Evolutionary conservation across 2,797 vertebrate species (phyloP).

Genomic region (Basileuterus tristriatus): DNA sequence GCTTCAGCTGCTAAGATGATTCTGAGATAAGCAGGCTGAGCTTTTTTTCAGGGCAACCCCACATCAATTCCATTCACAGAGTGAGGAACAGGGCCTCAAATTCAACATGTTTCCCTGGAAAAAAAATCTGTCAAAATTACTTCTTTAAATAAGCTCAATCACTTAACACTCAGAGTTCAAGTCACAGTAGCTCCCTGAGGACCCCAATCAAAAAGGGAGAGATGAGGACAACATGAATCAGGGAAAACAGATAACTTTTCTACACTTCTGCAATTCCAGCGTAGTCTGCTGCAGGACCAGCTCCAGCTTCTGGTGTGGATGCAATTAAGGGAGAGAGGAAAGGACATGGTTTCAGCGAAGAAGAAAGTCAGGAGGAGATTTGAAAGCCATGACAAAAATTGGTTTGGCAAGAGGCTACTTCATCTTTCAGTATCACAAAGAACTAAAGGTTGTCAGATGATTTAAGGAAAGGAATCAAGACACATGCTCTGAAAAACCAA

Average conservation of each 20-base stretch:
- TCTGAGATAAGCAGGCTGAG: neutral
- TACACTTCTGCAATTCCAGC: neutral
- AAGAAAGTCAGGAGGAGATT: neutral
- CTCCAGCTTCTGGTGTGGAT: neutral
- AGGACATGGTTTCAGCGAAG: neutral
- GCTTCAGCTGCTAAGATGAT: neutral
- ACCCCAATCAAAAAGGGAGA: neutral
- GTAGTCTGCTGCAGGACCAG: neutral
- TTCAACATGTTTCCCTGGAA: neutral
- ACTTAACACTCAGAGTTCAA: neutral
- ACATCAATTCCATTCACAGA: neutral
- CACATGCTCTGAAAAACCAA: neutral
- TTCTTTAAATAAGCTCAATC: neutral
- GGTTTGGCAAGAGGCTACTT: slow-evolving; percentile 1
- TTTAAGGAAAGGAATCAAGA: neutral
- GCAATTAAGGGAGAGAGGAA: neutral
- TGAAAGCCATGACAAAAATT: neutral
- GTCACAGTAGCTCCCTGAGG: neutral
- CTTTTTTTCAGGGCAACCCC: neutral
- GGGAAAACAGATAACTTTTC: neutral
- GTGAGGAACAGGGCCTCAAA: neutral
- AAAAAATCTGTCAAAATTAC: neutral
- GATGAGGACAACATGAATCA: neutral
- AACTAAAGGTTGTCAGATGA: neutral
- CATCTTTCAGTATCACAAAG: neutral